Evolutionary conservation across 1,140 invertebrate species (phyloP).

Genomic region (Papilio xuthus): DNA sequence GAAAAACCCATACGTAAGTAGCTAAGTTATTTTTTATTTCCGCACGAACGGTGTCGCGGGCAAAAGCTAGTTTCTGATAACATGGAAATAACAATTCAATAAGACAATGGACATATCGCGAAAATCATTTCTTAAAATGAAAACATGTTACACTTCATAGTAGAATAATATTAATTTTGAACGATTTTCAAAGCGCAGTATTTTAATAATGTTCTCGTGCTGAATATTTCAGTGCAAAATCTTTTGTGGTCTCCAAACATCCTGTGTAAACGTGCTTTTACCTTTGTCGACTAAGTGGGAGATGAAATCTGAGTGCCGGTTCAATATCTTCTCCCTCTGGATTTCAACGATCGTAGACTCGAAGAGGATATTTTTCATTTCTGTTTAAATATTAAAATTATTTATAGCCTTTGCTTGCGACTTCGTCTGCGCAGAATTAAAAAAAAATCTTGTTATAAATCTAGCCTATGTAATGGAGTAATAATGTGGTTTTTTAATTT

Average conservation of each 20-base stretch:
- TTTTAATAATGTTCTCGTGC: conserved; percentile 18
- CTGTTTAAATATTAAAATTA: not conserved
- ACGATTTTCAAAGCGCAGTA: not conserved
- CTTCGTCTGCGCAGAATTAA: too few species aligned
- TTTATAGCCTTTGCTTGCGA: not conserved
- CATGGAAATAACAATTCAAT: not conserved
- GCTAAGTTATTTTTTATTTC: too few species aligned
- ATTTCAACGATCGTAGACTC: conserved; percentile 28
- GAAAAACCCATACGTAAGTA: too few species aligned
- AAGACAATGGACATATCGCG: too few species aligned
- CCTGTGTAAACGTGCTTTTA: conserved; percentile 56
- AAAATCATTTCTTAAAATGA: too few species aligned
- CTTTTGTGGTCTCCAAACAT: conserved; percentile 51
- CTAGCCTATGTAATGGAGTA: too few species aligned
- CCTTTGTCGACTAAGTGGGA: conserved; percentile 50
- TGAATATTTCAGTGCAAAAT: conserved; percentile 46
- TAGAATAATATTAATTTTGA: conserved; percentile 8
- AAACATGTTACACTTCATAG: not conserved
- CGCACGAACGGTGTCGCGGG: too few species aligned
- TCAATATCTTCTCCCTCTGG: conserved; percentile 40
- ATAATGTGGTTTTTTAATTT: too few species aligned
- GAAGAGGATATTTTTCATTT: not conserved
- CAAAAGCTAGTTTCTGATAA: too few species aligned
- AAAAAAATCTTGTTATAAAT: too few species aligned
- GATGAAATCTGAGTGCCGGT: conserved; percentile 40